Evolutionary conservation across 2,113 vertebrate genomes (phyloP), one percentile per base, ranked within the genome.

Genomic region (Crocuta crocuta): DNA sequence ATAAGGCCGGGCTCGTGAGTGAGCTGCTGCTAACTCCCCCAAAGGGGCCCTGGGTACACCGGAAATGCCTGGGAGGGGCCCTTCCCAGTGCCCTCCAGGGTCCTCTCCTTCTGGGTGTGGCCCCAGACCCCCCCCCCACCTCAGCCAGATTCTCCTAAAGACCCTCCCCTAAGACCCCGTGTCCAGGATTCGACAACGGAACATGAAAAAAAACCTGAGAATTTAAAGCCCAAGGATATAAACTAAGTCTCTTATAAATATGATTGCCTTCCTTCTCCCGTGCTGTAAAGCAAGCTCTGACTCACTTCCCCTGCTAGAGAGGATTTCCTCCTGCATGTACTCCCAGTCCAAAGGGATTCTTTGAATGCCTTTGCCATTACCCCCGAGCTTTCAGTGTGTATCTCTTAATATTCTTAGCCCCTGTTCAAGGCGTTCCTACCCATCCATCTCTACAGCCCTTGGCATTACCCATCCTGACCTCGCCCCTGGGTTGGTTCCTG

Each of bases 311-410:
- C 86, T 87, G 66, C 43, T 2, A 26, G 55, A 79, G 68, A 93
- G 97, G 97, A 97, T 97, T 95, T 97, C 97, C 97, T 97, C 82
- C 73, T 8, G 45, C 17, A n/a, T 85, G 70, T 55, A 9, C 76
- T 86, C 89, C 79, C 80, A 76, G 48, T 2, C 63, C 92, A 95
- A 66, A 53, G 71, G 76, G 81, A 89, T 96, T 98, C 97, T 95
- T 97, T 8, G 53, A 66, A 96, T 97, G 94, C 97, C 97, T 98
- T 95, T 97, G 95, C 76, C n/a, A 43, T 97, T 74, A 92, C 50
- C 73, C 65, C 24, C 7, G 5, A 53, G 86, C 68, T 78, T 97
- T 82, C 61, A 43, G 39, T 81, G 35, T 48, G 50, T 39, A 6
- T 81, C 39, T 80, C 66, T 78, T n/a, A 28, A 71, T 63, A 45